Evolutionary conservation across 2,888 invertebrate genomes (phyloP).

Genomic region (Serripes groenlandicus): DNA sequence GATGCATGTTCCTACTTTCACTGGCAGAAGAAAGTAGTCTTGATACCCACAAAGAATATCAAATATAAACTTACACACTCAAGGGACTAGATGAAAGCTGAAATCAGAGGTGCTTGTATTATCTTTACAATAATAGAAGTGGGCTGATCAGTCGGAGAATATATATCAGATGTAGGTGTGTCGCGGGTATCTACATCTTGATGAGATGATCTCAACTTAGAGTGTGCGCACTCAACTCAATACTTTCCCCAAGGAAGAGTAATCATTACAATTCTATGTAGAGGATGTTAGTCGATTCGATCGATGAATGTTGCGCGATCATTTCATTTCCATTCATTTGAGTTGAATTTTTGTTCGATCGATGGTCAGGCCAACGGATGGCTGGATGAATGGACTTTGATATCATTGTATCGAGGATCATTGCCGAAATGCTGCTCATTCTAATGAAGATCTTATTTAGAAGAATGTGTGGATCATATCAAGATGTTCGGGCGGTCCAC

Average conservation of each 20-base stretch:
- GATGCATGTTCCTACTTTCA: too few species aligned
- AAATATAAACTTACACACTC: slow-evolving; percentile 21
- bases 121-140: slow-evolving; percentile 12
- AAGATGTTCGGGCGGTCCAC: slow-evolving; percentile 49
- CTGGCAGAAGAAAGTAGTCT: too few species aligned
- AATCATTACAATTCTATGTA: neutral
- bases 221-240: neutral
- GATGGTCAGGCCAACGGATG: slow-evolving; percentile 7
- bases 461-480: slow-evolving; percentile 51
- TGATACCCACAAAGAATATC: neutral
- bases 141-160: neutral
- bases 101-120: slow-evolving; percentile 4
- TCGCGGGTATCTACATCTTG: neutral
- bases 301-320: slow-evolving; percentile 14
- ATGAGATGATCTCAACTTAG: slow-evolving; percentile 6
- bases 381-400: neutral
- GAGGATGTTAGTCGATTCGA: neutral
- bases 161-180: slow-evolving; percentile 4
- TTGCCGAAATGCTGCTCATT: slow-evolving; percentile 1
- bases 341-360: slow-evolving; percentile 11
- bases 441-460: slow-evolving; percentile 15
- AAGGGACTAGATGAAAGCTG: slow-evolving; percentile 7
- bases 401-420: slow-evolving; percentile 6
- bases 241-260: neutral
- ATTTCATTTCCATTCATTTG: slow-evolving; percentile 14